Conservation (phyloP, 2,797 vertebrate genomes). For the Coracias cyanogaster region DNA sequence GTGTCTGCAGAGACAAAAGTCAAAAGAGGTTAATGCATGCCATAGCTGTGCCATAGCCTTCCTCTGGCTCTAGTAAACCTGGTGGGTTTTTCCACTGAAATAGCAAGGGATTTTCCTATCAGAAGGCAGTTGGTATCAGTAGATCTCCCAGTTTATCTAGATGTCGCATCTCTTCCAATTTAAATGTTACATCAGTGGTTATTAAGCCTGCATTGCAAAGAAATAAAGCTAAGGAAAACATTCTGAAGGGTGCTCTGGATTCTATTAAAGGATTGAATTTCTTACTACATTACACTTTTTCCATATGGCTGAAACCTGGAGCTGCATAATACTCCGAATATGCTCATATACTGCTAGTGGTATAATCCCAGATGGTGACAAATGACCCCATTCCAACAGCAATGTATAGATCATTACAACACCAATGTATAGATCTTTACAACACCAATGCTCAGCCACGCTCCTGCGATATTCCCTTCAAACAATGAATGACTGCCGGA, state of each 20-base stretch:
- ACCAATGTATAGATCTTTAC: slow-evolving; percentile 32
- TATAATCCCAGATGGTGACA: slow-evolving; percentile 65
- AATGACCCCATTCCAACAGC: slow-evolving; percentile 66
- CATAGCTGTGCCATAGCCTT: slow-evolving; percentile 42
- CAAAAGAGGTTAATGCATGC: slow-evolving; percentile 54
- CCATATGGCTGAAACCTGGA: slow-evolving; percentile 64
- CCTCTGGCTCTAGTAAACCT: slow-evolving; percentile 6
- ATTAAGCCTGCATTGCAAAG: slow-evolving; percentile 44
- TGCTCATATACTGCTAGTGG: neutral
- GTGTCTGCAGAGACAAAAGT: slow-evolving; percentile 27
- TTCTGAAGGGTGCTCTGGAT: slow-evolving; percentile 66
- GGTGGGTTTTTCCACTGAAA: slow-evolving; percentile 55
- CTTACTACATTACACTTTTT: slow-evolving; percentile 63
- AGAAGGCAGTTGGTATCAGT: slow-evolving; percentile 41
- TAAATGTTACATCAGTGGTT: slow-evolving; percentile 55
- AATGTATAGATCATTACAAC: slow-evolving; percentile 41
- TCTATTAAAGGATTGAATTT: slow-evolving; percentile 70
- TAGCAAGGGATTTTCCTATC: slow-evolving; percentile 62
- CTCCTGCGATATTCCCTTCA: slow-evolving; percentile 51
- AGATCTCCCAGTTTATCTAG: slow-evolving; percentile 68
- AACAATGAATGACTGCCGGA: slow-evolving; percentile 56
- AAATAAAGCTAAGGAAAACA: slow-evolving; percentile 61
- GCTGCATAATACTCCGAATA: slow-evolving; percentile 1
- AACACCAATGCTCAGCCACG: slow-evolving; percentile 5
- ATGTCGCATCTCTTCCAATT: slow-evolving; percentile 61